Evolutionary conservation across 1,140 invertebrate genomes (phyloP).

Genomic region (Drosophila prosaltans): DNA sequence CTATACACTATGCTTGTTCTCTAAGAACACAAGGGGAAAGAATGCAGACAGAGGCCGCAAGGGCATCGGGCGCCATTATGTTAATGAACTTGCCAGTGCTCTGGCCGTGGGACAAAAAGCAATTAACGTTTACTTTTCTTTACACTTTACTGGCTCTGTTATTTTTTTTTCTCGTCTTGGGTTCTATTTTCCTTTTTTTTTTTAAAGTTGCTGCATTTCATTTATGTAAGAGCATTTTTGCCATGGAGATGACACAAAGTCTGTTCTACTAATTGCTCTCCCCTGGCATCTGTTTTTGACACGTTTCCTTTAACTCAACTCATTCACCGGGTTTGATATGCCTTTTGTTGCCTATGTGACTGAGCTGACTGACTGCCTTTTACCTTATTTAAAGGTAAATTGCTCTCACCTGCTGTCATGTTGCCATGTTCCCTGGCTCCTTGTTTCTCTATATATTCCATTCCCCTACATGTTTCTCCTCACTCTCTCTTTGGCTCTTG

Average conservation of each 20-base stretch:
- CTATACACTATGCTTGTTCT: not conserved
- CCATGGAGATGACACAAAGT: conserved; percentile 11
- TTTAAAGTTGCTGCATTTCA: conserved; percentile 16
- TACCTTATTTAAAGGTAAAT: conserved; percentile 49
- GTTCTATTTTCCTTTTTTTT: not conserved
- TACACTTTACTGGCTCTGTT: not conserved
- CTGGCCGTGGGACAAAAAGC: conserved; percentile 20
- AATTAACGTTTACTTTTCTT: conserved; percentile 25
- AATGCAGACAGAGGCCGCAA: conserved; percentile 1
- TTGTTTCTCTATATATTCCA: no score
- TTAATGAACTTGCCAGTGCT: conserved; percentile 45
- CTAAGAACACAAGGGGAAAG: not conserved
- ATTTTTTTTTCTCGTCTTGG: not conserved
- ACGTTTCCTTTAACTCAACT: conserved; percentile 13
- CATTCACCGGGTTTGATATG: conserved; percentile 15
- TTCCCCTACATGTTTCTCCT: not conserved
- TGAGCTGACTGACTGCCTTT: conserved; percentile 22
- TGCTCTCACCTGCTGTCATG: conserved; percentile 25
- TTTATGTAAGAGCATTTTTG: conserved; percentile 17
- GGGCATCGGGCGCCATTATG: conserved; percentile 41
- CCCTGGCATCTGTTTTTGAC: conserved; percentile 15
- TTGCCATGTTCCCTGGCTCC: not conserved
- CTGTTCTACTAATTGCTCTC: conserved; percentile 16
- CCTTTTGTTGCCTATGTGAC: not conserved
- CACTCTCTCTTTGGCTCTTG: not conserved